These are phyloP conservation scores for Monarcha castaneiventris DNA, from an alignment of 2,113 vertebrate genomes.

Conservation along the genomic window DNA sequence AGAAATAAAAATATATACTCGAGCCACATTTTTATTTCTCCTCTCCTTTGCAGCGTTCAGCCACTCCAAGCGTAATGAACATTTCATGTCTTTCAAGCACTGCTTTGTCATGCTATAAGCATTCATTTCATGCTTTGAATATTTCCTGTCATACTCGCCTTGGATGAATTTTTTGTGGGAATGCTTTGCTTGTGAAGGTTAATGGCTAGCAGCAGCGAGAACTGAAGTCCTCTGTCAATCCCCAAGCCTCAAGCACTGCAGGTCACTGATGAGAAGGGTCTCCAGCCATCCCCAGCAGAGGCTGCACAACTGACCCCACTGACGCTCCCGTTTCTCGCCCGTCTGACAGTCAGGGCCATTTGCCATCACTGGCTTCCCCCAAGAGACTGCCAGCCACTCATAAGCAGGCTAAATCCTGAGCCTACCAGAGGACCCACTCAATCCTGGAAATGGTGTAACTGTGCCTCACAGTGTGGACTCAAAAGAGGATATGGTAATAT, in stretches of 20 bases:
- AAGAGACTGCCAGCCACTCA: conserved; percentile 15
- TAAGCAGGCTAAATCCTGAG: conserved; percentile 7
- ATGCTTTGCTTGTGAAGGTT: conserved; percentile 23
- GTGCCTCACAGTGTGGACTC: not conserved
- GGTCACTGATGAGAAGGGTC: not conserved
- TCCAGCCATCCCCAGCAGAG: not conserved
- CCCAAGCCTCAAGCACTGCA: not conserved
- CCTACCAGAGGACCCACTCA: not conserved
- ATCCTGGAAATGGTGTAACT: not conserved
- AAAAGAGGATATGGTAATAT: not conserved
- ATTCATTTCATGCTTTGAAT: conserved; percentile 42
- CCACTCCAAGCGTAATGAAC: not conserved
- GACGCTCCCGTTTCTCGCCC: not conserved
- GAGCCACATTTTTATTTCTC: not conserved
- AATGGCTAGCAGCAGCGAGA: not conserved
- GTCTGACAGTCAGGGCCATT: not conserved
- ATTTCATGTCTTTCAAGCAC: conserved; percentile 33
- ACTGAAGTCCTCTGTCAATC: not conserved
- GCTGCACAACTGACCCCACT: not conserved
- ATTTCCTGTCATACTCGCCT: conserved; percentile 16
- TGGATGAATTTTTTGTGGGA: conserved; percentile 13
- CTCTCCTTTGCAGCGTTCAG: not conserved
- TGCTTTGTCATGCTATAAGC: conserved; percentile 11
- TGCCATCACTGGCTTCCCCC: not conserved
- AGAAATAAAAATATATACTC: conserved; percentile 7